phyloP scores from a whole-genome alignment of 2,888 invertebrate genomes.

The Erynnis tages region DNA sequence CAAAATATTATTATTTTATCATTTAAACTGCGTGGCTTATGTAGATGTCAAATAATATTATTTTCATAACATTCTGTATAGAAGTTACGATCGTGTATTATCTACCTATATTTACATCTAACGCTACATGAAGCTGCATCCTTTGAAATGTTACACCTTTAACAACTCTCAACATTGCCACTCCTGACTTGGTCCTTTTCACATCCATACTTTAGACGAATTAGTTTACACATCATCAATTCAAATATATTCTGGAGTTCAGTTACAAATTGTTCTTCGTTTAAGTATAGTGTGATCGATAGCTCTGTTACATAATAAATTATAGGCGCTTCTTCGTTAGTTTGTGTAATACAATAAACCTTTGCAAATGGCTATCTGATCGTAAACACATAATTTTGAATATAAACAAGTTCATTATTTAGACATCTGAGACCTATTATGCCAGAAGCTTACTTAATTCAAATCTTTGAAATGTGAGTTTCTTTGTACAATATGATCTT shows the following conservation, averaged over 20 bases:
- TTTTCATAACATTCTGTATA: too few species aligned
- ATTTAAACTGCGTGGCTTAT: too few species aligned
- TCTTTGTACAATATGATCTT: too few species aligned
- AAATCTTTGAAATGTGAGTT: not conserved
- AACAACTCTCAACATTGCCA: too few species aligned
- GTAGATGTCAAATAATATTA: too few species aligned
- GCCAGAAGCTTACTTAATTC: not conserved
- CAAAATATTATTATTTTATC: too few species aligned
- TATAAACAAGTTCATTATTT: not conserved
- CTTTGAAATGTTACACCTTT: too few species aligned
- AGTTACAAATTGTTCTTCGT: not conserved
- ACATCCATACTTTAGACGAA: too few species aligned
- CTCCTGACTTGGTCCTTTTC: too few species aligned
- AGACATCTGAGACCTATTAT: not conserved
- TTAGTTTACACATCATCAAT: slow-evolving; percentile 7
- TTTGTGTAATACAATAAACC: slow-evolving; percentile 7
- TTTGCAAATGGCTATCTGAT: not conserved
- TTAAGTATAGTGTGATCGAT: slow-evolving; percentile 15
- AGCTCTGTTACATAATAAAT: slow-evolving; percentile 14
- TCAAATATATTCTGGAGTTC: slow-evolving; percentile 9
- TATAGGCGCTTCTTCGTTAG: slow-evolving; percentile 1
- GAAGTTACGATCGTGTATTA: too few species aligned
- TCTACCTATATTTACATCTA: too few species aligned
- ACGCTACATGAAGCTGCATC: too few species aligned
- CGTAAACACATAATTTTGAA: slow-evolving; percentile 6